Percentiles rank a stretch among this genome's conserved stretches.
These are phyloP conservation scores for cat (Felis catus) DNA, from an alignment of 2,113 vertebrate species.

Conservation along the genomic window DNA sequence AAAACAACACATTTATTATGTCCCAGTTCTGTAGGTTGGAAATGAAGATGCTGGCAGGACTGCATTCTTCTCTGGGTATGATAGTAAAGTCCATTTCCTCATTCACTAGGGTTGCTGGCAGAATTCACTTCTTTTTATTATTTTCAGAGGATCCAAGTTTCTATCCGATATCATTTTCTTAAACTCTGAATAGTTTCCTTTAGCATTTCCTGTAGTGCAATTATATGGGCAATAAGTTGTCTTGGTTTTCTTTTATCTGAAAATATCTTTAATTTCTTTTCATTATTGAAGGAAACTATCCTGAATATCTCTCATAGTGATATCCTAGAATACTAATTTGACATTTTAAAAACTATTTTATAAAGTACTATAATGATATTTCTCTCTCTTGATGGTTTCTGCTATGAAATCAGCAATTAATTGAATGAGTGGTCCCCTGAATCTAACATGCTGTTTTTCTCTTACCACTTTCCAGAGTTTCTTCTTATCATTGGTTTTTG, in stretches of 20 bases:
- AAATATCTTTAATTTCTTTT: neutral
- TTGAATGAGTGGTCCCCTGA: neutral
- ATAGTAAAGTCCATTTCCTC: neutral
- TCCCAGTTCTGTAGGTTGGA: neutral
- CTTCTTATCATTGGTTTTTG: neutral
- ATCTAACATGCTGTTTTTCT: neutral
- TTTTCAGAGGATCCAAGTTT: neutral
- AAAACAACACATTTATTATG: neutral
- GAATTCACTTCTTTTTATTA: neutral
- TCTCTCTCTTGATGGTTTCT: neutral
- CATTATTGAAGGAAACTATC: neutral
- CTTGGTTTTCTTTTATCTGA: neutral
- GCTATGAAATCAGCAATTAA: neutral
- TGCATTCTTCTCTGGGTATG: neutral
- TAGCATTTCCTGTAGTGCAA: neutral
- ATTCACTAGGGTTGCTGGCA: neutral
- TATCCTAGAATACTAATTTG: neutral
- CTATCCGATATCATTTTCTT: neutral
- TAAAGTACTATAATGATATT: neutral
- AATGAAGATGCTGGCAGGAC: neutral
- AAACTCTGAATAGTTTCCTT: neutral
- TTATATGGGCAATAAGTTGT: neutral
- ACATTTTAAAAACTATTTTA: neutral
- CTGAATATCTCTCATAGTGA: neutral
- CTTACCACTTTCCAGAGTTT: neutral